Evolutionary conservation across 2,797 vertebrate genomes (phyloP).

Genomic region (Fundulus diaphanus): DNA sequence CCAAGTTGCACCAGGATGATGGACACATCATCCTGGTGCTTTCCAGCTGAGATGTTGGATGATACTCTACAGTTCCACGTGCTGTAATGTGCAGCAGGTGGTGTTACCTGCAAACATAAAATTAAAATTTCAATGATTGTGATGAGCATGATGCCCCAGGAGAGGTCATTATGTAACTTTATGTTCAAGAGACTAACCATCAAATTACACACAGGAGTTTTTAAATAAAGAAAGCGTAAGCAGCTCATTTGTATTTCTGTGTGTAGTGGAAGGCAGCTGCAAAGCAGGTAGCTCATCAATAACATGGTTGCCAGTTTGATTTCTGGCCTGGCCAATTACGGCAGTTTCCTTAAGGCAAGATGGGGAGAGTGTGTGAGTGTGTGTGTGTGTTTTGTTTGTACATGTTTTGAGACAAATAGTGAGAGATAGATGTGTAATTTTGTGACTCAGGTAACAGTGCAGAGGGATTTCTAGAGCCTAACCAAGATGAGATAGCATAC

Average conservation of each 20-base stretch:
- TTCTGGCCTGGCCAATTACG: background rate
- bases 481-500: background rate
- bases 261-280: background rate
- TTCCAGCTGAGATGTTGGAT: background rate
- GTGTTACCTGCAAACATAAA: background rate
- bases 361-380: background rate
- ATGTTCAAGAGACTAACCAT: background rate
- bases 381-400: background rate
- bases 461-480: background rate
- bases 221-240: background rate
- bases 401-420: background rate
- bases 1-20: too few relatives aligned
- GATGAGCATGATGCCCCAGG: background rate
- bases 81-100: background rate
- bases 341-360: conserved; percentile 1
- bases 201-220: background rate
- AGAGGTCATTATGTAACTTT: background rate
- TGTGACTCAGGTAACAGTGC: background rate
- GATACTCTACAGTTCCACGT: background rate
- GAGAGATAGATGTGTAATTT: background rate
- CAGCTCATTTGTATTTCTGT: background rate
- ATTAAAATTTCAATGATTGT: background rate
- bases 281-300: background rate
- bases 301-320: background rate
- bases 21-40: too few relatives aligned